A percentile compares a stretch with the other conserved stretches of the same genome.
These are phyloP conservation scores for Semnopithecus entellus DNA, from an alignment of 2,113 vertebrate species.

Conservation along the genomic window DNA sequence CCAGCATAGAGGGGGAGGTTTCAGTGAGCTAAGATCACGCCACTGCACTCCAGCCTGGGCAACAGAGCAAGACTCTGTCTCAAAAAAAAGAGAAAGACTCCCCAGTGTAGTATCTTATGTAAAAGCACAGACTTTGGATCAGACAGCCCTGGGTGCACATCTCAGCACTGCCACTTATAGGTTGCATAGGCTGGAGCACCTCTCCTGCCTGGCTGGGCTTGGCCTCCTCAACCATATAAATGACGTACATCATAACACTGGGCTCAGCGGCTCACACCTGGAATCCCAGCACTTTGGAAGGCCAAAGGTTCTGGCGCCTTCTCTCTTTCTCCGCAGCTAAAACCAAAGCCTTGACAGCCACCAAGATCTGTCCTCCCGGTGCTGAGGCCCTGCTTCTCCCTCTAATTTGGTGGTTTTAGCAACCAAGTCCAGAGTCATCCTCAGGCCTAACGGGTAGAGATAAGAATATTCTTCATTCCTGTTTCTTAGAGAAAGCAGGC, in stretches of 20 bases:
- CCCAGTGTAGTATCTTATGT: rapidly evolving
- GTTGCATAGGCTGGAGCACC: background rate
- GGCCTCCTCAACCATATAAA: no score
- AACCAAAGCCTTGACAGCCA: background rate
- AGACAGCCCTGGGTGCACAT: background rate
- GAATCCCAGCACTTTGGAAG: no score
- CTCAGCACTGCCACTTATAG: background rate
- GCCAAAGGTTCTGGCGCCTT: no score
- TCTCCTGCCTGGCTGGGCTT: background rate
- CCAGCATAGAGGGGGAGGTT: no score
- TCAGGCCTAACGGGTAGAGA: background rate
- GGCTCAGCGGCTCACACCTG: no score
- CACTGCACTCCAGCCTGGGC: no score
- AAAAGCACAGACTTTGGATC: background rate
- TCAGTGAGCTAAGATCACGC: no score
- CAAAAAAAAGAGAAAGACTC: no score
- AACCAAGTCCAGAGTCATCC: no score
- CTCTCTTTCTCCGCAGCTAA: background rate
- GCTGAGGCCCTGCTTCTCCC: background rate
- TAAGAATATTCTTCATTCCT: background rate
- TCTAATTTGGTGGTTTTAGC: background rate
- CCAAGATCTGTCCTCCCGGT: no score
- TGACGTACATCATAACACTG: no score
- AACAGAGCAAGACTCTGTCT: no score
- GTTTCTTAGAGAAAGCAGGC: background rate